These are phyloP conservation scores for Hippasteria phrygiana DNA, from an alignment of 53 echinoderm and acorn worm genomes.

Conservation along the genomic window DNA sequence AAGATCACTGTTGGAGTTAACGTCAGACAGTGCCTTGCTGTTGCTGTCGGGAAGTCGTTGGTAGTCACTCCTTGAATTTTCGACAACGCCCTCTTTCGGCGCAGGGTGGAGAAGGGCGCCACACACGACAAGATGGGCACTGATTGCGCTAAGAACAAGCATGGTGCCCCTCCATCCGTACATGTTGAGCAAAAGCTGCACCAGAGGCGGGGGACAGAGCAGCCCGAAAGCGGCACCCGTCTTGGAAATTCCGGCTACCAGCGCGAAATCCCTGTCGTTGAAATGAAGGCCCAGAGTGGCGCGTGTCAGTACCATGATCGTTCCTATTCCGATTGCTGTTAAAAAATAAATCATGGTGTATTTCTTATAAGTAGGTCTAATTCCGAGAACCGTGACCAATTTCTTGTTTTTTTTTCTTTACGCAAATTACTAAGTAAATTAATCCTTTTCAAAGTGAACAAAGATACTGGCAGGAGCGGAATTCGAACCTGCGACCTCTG, in stretches of 20 bases:
- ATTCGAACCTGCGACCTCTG: no score
- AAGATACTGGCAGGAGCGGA: no score
- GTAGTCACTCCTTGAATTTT: background rate
- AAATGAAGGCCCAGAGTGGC: background rate
- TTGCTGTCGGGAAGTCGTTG: background rate
- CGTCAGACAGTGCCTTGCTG: background rate
- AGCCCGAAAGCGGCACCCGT: background rate
- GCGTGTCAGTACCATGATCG: background rate
- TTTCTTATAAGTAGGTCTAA: no score
- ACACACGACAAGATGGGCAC: conserved; percentile 25
- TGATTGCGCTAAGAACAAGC: background rate
- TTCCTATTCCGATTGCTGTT: background rate
- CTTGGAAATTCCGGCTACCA: background rate
- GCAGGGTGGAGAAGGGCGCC: background rate
- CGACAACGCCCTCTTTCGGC: no score
- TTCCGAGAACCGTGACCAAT: no score
- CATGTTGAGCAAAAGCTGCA: conserved; percentile 11
- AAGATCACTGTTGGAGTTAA: background rate
- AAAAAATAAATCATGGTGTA: no score
- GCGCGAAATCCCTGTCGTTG: background rate
- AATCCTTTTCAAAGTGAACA: no score
- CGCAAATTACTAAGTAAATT: no score
- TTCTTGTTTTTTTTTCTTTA: no score
- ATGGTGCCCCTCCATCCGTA: conserved; percentile 33
- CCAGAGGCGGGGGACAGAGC: conserved; percentile 17